These are phyloP conservation scores for Oxyura jamaicensis DNA, from an alignment of 2,113 vertebrate genomes.

Conservation along the genomic window DNA sequence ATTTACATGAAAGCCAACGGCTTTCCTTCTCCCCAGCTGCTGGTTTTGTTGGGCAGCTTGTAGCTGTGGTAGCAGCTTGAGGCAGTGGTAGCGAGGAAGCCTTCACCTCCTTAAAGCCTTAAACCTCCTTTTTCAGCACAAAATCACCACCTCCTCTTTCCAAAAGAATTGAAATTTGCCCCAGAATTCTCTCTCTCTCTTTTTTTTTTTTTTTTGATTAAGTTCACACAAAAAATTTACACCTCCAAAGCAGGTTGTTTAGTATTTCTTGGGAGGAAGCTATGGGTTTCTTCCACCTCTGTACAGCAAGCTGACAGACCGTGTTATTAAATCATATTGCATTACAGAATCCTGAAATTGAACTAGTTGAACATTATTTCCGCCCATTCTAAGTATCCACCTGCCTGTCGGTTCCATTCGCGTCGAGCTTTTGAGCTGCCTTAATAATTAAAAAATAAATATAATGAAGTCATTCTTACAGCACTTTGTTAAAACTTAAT, in stretches of 20 bases:
- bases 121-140: not conserved
- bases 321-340: not conserved
- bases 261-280: not conserved
- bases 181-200: fast-evolving
- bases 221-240: not conserved
- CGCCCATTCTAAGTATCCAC: not conserved
- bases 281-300: not conserved
- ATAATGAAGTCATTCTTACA: not conserved
- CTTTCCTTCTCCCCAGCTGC: too few species aligned
- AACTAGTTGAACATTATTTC: not conserved
- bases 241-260: fast-evolving
- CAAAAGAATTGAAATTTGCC: not conserved
- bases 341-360: not conserved
- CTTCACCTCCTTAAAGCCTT: not conserved
- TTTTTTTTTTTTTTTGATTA: too few species aligned
- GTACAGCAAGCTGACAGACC: not conserved
- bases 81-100: not conserved
- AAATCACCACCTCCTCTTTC: not conserved
- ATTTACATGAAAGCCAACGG: not conserved
- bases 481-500: not conserved
- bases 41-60: not conserved
- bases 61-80: too few species aligned
- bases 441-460: not conserved
- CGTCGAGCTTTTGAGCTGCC: not conserved
- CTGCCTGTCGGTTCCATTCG: not conserved